Evolutionary conservation across 2,113 vertebrate genomes (phyloP), one percentile per base, ranked within the genome.

Genomic region (Azemiops feae): DNA sequence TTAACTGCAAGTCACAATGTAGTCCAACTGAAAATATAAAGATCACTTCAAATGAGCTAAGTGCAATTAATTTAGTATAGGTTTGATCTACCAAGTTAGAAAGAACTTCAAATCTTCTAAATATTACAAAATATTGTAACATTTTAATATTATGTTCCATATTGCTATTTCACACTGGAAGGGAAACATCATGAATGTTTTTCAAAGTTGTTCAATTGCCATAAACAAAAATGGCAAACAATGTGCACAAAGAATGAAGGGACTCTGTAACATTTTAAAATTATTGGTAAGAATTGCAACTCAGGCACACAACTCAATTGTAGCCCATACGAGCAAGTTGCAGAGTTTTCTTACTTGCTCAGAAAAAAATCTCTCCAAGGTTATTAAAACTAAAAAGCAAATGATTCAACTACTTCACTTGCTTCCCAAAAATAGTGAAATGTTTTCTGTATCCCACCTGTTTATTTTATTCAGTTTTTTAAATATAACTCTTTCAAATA

Each of bases 271-370:
- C 8, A 34, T 34, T 95, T 69, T 95, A 16, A 87, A 93, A 95
- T 94, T 93, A 0, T 23, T 91, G 95, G 94, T 96, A 95, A 45
- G 47, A 69, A 69, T 94, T 92, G 94, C 92, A 96, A 96, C 92
- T 95, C 93, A 94, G 94, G 30, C 1, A 0, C 94, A 96, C 91
- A 95, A 94, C 93, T 93, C 69, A 97, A 88, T 88, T 93, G 92
- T 96, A 96, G 95, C 94, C 95, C 92, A 91, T 93, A 14, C 53
- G 94, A 95, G 55, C 88, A 93, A 96, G 96, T 95, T 95, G 53
- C 92, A 94, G 92, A 92, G 95, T 97, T 94, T 95, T 92, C 94
- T 93, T 96, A 57, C 91, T 95, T 90, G 64, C 92, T 93, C 96
- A 97, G 94, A 92, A 23, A 30, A 64, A 69, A 20, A 69, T 34